Evolutionary conservation across 2,797 vertebrate species (phyloP).

Genomic region (Leptodactylus fallax): DNA sequence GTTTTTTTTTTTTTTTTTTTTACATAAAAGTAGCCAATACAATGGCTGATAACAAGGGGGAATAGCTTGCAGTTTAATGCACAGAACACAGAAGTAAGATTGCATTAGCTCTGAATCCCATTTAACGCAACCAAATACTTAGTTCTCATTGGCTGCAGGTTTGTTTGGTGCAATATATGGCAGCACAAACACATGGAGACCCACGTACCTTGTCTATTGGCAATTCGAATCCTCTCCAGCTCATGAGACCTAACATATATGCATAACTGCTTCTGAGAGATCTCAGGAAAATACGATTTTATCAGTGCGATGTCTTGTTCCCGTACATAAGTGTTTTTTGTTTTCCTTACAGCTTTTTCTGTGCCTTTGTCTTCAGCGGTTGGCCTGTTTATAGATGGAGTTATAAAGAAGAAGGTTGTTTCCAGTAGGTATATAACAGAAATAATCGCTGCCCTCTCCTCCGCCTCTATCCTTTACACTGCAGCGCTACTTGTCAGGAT

Average conservation of each 20-base stretch:
- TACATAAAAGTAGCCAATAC: no score
- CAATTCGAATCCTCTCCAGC: constrained; percentile 29
- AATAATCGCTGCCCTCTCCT: not conserved
- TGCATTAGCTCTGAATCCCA: no score
- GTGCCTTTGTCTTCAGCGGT: not conserved
- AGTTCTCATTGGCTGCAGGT: not conserved
- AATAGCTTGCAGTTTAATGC: no score
- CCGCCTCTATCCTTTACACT: not conserved
- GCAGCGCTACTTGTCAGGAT: not conserved
- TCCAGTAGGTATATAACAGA: not conserved
- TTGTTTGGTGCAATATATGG: not conserved
- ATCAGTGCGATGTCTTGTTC: not conserved
- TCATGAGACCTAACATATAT: not conserved
- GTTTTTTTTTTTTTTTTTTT: no score
- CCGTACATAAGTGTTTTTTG: not conserved
- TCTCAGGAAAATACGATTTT: constrained; percentile 27
- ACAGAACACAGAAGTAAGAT: no score
- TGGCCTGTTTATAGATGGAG: not conserved
- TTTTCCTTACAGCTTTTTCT: not conserved
- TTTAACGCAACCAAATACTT: no score
- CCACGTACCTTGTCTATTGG: constrained; percentile 21
- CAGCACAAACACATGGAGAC: no score
- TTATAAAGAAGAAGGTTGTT: not conserved
- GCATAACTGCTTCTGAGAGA: no score
- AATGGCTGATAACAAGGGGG: no score